phyloP scores from a whole-genome alignment of 2,113 vertebrate genomes.

The Lepidothrix coronata region DNA sequence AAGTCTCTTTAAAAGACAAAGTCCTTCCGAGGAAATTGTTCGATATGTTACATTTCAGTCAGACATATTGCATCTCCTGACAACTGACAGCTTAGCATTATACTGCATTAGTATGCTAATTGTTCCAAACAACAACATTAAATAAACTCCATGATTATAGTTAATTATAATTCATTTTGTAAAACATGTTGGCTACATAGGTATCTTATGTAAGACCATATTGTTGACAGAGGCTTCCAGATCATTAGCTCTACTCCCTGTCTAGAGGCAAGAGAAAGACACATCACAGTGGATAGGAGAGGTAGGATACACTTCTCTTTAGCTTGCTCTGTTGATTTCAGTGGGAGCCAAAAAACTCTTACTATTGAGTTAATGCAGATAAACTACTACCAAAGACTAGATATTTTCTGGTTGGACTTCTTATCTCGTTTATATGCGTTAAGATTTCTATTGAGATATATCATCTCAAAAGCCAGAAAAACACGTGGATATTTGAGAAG shows the following conservation, averaged over 20 bases:
- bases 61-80: neutral
- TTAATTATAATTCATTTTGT: neutral
- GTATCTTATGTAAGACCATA: neutral
- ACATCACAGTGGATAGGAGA: neutral
- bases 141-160: neutral
- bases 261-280: neutral
- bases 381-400: neutral
- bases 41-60: neutral
- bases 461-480: neutral
- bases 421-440: neutral
- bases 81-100: neutral
- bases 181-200: neutral
- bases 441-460: neutral
- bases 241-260: neutral
- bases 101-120: neutral
- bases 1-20: neutral
- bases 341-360: neutral
- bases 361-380: neutral
- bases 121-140: neutral
- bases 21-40: neutral
- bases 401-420: neutral
- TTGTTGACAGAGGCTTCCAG: neutral
- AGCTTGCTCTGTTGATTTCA: neutral
- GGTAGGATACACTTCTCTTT: neutral
- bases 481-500: neutral